Evolutionary conservation across 2,113 vertebrate species (phyloP).

Genomic region (Chaetodon auriga): DNA sequence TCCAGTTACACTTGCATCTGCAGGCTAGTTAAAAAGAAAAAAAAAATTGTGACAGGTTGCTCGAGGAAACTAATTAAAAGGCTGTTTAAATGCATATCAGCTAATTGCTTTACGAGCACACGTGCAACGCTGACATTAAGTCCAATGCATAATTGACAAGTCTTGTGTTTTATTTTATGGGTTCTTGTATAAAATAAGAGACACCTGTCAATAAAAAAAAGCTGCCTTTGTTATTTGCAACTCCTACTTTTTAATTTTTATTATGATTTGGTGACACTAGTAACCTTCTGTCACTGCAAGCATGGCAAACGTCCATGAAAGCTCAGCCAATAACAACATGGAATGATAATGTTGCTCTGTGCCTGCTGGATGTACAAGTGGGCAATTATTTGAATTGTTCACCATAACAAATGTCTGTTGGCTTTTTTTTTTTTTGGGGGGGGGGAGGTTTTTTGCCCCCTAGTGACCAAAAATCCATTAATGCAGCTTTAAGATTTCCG

Average conservation of each 20-base stretch:
- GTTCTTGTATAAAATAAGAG: constrained; percentile 8
- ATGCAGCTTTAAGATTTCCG: background rate
- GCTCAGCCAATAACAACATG: background rate
- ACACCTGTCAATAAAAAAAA: constrained; percentile 9
- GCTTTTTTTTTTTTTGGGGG: background rate
- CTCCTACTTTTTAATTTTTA: background rate
- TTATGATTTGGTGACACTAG: background rate
- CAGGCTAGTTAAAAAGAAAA: background rate
- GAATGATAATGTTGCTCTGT: background rate
- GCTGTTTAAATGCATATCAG: constrained; percentile 73
- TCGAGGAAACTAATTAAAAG: constrained; percentile 57
- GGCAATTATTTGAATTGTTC: background rate
- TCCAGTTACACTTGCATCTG: constrained; percentile 7
- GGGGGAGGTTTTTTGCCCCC: background rate
- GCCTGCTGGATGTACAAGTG: background rate
- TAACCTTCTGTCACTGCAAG: background rate
- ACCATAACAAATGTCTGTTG: too few relatives aligned
- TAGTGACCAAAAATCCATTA: background rate
- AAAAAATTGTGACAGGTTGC: constrained; percentile 32
- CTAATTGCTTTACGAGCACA: constrained; percentile 40
- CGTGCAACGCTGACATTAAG: constrained; percentile 57
- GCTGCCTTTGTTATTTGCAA: background rate
- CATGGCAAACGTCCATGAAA: background rate
- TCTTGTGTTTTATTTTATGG: constrained; percentile 34
- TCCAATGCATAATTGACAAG: background rate